Evolutionary conservation across 2,113 vertebrate genomes (phyloP).

Genomic region (Aphelocoma coerulescens): DNA sequence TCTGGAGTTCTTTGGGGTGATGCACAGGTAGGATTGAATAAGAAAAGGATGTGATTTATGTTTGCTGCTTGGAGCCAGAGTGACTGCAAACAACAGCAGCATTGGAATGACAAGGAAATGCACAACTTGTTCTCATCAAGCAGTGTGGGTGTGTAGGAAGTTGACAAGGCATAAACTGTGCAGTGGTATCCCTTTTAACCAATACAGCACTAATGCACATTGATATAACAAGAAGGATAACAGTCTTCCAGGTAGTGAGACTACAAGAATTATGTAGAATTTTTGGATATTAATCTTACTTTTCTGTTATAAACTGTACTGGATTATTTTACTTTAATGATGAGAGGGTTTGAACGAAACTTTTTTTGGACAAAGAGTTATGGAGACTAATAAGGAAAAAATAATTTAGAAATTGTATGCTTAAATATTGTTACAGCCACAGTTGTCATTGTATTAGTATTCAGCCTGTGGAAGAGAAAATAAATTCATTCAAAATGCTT

Average conservation of each 20-base stretch:
- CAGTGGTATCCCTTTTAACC: conserved; percentile 9
- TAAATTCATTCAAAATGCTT: background rate
- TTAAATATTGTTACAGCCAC: background rate
- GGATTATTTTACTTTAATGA: background rate
- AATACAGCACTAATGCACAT: background rate
- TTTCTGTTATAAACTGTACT: background rate
- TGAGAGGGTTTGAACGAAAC: background rate
- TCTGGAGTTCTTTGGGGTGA: background rate
- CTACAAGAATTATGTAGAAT: background rate
- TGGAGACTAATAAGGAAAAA: background rate
- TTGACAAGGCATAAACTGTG: conserved; percentile 1
- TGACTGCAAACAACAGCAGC: background rate
- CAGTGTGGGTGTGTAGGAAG: background rate
- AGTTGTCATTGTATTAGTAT: background rate
- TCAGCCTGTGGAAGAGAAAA: background rate
- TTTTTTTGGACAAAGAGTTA: background rate
- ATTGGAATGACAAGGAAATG: background rate
- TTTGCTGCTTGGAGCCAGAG: background rate
- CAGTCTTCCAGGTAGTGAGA: background rate
- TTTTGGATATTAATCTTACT: background rate
- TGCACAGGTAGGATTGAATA: background rate
- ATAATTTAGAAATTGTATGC: background rate
- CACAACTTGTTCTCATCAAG: background rate
- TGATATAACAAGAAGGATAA: background rate
- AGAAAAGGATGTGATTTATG: background rate